Base-by-base conservation (phyloP, 2,113 vertebrate genomes). In the Microcebus jonahi region DNA sequence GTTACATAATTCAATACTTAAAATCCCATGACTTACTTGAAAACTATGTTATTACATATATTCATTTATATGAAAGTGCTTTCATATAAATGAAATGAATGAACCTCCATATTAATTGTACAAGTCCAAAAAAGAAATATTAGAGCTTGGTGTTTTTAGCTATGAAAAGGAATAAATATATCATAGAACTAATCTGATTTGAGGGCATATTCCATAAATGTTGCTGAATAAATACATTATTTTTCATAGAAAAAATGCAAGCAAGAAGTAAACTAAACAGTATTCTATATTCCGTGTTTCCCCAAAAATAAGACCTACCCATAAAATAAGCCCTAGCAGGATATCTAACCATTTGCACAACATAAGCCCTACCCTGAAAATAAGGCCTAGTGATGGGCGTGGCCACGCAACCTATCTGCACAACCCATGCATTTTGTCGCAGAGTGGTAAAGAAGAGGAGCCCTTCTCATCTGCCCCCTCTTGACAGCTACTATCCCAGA, bases 191-290 rank as follows among this genome's bases (percentile, higher is more conserved):
- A 97, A 94, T 90, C 92, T 96, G 59, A 97, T 85, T 91, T 82
- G 21, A 92, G 86, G 96, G 39, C 36, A 73, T 0, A 11, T 63
- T 97, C 77, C 77, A 84, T 55, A 95, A 81, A 81, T 82, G 77
- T 88, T 90, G 80, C 94, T 96, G 80, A 98, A 96, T 98, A 39
- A 96, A 96, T 95, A 97, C 90, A 97, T 98, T 97, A 97, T 97
- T 98, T 98, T 98, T 82, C 96, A 95, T 65, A 94, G 71, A n/a
- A 94, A 97, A 98, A 97, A 97, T 84, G 88, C 57, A 98, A 90
- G 63, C 90, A 91, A 98, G 91, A 50, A 98, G 92, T 96, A 98
- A 98, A 99, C 98, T 98, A 98, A 97, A 97, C 87, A 97, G 84
- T 95, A 97, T 97, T 98, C 88, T 98, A 92, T 93, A 88, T 45